Conservation (phyloP, 2,797 vertebrate genomes). For the Chaetodon trifasciatus region DNA sequence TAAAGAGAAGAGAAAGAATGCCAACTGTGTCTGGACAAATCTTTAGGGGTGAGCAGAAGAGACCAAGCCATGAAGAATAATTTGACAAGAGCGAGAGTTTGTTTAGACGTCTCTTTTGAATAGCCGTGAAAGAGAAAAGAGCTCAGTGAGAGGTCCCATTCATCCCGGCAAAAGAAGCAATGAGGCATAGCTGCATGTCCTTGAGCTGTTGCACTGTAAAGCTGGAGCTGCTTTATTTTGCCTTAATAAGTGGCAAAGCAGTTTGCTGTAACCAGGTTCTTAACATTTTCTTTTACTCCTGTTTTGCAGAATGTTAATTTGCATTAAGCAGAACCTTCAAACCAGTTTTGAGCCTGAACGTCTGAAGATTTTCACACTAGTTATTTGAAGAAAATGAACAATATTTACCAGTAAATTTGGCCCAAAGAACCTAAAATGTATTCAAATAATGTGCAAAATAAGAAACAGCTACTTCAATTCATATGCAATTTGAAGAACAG, state of each 20-base stretch:
- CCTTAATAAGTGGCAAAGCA: neutral
- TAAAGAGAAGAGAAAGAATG: constrained; percentile 36
- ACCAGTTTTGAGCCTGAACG: neutral
- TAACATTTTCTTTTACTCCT: neutral
- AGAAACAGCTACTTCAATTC: neutral
- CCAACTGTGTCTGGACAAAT: constrained; percentile 44
- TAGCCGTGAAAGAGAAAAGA: constrained; percentile 30
- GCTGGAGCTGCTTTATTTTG: neutral
- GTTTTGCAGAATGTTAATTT: neutral
- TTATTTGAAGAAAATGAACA: neutral
- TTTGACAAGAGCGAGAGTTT: constrained; percentile 43
- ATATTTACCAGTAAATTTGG: neutral
- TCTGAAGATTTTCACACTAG: neutral
- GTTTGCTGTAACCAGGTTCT: neutral
- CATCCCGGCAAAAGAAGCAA: constrained; percentile 19
- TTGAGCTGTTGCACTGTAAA: constrained; percentile 25
- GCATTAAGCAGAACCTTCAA: neutral
- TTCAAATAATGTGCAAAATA: neutral
- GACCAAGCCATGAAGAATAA: constrained; percentile 38
- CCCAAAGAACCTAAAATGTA: neutral
- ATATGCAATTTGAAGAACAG: neutral
- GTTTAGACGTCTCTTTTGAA: constrained; percentile 39
- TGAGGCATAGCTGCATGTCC: constrained; percentile 29
- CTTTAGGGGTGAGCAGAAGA: constrained; percentile 42
- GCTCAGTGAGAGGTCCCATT: constrained; percentile 36